These are phyloP conservation scores for Pammene aurita DNA, from an alignment of 2,888 invertebrate genomes.

Conservation along the genomic window DNA sequence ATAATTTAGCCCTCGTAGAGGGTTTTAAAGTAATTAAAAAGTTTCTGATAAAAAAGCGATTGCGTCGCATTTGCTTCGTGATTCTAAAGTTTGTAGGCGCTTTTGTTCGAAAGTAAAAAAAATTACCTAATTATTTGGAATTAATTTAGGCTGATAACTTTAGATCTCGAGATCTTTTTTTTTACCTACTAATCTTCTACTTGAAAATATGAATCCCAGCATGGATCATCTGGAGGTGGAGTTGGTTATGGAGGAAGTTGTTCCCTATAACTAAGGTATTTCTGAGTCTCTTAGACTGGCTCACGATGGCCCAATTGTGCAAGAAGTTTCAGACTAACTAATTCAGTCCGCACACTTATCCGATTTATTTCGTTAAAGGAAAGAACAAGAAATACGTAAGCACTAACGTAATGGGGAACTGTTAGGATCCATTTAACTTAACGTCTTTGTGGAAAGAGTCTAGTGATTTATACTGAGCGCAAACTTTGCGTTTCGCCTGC, in stretches of 20 bases:
- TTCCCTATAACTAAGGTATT: too few species aligned
- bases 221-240: too few species aligned
- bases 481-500: not conserved
- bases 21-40: slow-evolving; percentile 36
- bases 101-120: slow-evolving; percentile 10
- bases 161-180: too few species aligned
- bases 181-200: too few species aligned
- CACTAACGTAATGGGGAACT: slow-evolving; percentile 2
- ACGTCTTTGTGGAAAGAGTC: slow-evolving; percentile 5
- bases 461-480: not conserved
- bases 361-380: not conserved
- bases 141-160: not conserved
- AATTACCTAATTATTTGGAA: not conserved
- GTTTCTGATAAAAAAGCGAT: slow-evolving; percentile 36
- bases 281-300: too few species aligned
- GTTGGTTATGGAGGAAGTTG: too few species aligned
- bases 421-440: slow-evolving; percentile 14
- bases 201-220: too few species aligned
- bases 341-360: not conserved
- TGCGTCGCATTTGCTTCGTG: slow-evolving; percentile 16
- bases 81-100: slow-evolving; percentile 20
- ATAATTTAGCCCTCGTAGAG: slow-evolving; percentile 14
- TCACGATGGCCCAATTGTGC: too few species aligned
- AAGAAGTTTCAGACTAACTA: not conserved
- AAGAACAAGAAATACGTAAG: not conserved